Evolutionary conservation across 1,140 invertebrate species (phyloP), one percentile per base, ranked within the genome.

Genomic region (Araneus ventricosus): DNA sequence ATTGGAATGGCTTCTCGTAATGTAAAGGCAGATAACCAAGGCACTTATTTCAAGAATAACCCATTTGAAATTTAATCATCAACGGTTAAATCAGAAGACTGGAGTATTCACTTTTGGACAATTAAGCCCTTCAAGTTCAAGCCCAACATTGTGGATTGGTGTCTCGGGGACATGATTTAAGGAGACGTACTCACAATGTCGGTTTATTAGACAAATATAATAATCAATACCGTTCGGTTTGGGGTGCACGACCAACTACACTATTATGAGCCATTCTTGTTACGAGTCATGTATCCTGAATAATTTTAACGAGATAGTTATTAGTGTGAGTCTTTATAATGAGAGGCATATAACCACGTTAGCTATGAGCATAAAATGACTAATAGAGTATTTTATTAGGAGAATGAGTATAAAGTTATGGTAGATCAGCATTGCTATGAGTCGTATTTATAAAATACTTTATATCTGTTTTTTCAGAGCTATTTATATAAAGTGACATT

Each of bases 231-330:
- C 37, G 20, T 22, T 34, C 14, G 4, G 3, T 37, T 20, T 34
- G 70, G 6, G 20, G 8, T 14, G 37, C 30, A 37, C 34, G 70
- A 30, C 17, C 4, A 5, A 27, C 8, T 67, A 27, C 7, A n/a
- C 8, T 6, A 27, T 27, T 14, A n/a, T 67, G 24, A 10, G 27
- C 10, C 27, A 1, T n/a, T 67, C 30, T 4, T 52, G 39, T 45
- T n/a, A 82, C 27, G 39, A 82, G 10, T 82, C 80, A 82, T 82
- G 45, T 82, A 45, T 10, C 24, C 22, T 1, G 37, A 82, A 82
- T 82, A 45, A 82, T 52, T 52, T 82, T 41, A 82, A 82, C 80
- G n/a, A n/a, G 80, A 82, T 82, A 82, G 39, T 52, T 52, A 52
- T 82, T 45, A 14, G 80, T 82, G 80, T 27, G 14, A 45, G 10